Evolutionary conservation across 2,888 invertebrate genomes (phyloP), one percentile per base, ranked within the genome.

Genomic region (Lobophora halterata): DNA sequence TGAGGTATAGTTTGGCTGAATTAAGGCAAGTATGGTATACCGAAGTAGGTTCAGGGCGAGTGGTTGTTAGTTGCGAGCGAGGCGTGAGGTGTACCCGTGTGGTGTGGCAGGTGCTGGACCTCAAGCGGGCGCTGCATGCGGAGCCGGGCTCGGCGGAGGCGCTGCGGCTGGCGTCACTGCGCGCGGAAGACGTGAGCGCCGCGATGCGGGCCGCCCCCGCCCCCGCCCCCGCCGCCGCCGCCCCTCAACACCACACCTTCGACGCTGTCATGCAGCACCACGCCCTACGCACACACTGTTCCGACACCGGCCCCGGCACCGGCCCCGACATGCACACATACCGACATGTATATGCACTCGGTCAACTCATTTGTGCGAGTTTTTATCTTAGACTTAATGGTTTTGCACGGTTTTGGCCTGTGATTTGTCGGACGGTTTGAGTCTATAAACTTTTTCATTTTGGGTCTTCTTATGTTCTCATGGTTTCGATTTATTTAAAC

Each of bases 91-190:
- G 56, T 62, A 58, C 53, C 51, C 53, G 52, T 59, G 42, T 76
- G 69, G 61, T 72, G 66, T 64, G 86, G 76, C 89, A 93, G 93
- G 93, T 93, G 88, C 90, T 93, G 90, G 93, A 93, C 88, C 90
- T 93, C 79, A 91, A 93, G 87, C 91, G 93, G 80, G 93, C 93
- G 73, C 91, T 93, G 82, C 93, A 93, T 87, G 93, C 93, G 58
- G 92, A 91, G 81, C 91, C 91, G 32, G 88, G 88, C 49, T 86
- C 88, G 55, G 86, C 87, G 65, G 87, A 87, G 76, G 87, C 79
- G 79, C 85, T 78, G 80, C 89, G 77, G 76, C 86, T 79, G 88
- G 89, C 79, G 58, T 72, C 77, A 62, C 79, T 83, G 78, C 79
- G 87, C 69, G 80, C 75, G 59, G 88, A 79, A 65, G 88, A 79